Evolutionary conservation across 2,888 invertebrate species (phyloP).

Genomic region (Xylota sylvarum): DNA sequence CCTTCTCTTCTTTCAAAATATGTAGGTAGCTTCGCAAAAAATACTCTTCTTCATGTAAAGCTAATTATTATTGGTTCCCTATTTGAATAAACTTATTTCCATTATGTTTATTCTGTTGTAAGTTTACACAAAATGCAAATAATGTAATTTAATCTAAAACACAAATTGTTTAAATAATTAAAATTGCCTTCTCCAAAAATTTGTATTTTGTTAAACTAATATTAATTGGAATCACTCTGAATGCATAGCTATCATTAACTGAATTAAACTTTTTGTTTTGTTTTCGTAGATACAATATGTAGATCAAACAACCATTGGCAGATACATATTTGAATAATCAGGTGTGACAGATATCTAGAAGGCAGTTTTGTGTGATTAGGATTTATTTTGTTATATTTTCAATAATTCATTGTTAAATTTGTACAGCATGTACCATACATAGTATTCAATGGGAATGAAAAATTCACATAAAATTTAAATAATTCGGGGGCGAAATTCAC

Average conservation of each 20-base stretch:
- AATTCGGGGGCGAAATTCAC: slow-evolving; percentile 47
- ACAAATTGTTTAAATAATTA: not conserved
- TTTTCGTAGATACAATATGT: not conserved
- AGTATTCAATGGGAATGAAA: slow-evolving; percentile 26
- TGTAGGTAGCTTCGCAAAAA: too few relatives aligned
- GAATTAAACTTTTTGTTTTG: slow-evolving; percentile 9
- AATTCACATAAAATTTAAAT: slow-evolving; percentile 48
- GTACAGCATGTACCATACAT: slow-evolving; percentile 6
- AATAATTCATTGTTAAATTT: slow-evolving; percentile 52
- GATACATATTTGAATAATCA: slow-evolving; percentile 4
- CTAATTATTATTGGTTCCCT: too few relatives aligned
- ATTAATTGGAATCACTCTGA: not conserved
- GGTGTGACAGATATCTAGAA: slow-evolving; percentile 35
- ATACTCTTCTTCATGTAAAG: too few relatives aligned
- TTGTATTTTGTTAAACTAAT: not conserved
- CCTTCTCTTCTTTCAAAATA: too few relatives aligned
- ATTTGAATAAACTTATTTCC: not conserved
- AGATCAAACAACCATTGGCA: slow-evolving; percentile 23
- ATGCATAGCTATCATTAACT: slow-evolving; percentile 5
- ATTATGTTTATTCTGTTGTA: not conserved
- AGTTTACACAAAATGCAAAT: slow-evolving; percentile 7
- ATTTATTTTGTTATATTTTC: slow-evolving; percentile 35
- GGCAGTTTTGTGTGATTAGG: slow-evolving; percentile 30
- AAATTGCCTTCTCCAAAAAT: not conserved
- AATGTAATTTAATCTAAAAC: not conserved